These are phyloP conservation scores for Trissolcus basalis DNA, from an alignment of 1,140 invertebrate species.

Conservation along the genomic window DNA sequence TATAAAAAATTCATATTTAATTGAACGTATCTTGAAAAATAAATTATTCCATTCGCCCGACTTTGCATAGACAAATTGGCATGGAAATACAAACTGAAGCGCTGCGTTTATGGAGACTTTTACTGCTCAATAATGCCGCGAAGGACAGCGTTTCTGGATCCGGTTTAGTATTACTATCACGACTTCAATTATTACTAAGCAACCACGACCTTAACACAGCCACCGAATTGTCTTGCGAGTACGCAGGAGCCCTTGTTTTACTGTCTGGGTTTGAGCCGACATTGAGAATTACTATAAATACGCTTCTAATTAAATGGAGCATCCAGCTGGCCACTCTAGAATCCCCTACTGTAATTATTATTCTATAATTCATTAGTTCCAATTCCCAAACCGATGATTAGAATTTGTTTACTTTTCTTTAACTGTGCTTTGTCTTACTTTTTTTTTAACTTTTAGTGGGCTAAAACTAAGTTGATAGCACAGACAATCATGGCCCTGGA, in stretches of 20 bases:
- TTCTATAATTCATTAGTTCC: conserved; percentile 6
- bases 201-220: conserved; percentile 65
- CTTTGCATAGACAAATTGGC: conserved; percentile 46
- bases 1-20: conserved; percentile 1
- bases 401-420: neutral
- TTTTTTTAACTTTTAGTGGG: conserved; percentile 67
- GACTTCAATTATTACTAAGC: conserved; percentile 64
- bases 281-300: conserved; percentile 57
- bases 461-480: conserved; percentile 65
- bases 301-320: conserved; percentile 69
- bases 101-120: conserved; percentile 67
- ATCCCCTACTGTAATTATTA: conserved; percentile 64
- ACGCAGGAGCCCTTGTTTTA: conserved; percentile 66
- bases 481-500: conserved; percentile 59
- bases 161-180: conserved; percentile 61
- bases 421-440: conserved; percentile 20
- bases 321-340: conserved; percentile 63
- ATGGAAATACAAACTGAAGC: conserved; percentile 68
- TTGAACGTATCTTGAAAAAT: conserved; percentile 1
- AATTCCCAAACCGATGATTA: neutral
- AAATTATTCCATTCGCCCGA: neutral
- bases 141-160: conserved; percentile 63
- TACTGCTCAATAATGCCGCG: conserved; percentile 63
- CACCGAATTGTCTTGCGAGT: conserved; percentile 67
- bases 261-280: conserved; percentile 55